Conservation (phyloP, 2,888 invertebrate species). For the Bursaphelenchus okinawaensis region DNA sequence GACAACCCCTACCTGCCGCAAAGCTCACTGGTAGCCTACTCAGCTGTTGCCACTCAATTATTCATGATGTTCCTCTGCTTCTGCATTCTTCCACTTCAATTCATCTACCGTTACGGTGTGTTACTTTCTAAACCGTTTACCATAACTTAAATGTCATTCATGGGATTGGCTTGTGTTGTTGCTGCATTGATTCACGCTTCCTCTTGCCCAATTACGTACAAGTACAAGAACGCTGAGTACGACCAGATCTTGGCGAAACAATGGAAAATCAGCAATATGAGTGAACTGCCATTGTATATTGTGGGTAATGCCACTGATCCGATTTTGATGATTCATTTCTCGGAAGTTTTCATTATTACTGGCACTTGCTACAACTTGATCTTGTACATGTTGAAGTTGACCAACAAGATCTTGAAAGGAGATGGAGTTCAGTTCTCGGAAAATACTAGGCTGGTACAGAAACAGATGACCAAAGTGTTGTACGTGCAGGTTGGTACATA, state of each 20-base stretch:
- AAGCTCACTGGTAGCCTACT: background rate
- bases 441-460: background rate
- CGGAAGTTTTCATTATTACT: background rate
- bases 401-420: background rate
- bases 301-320: background rate
- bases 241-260: background rate
- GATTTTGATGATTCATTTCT: background rate
- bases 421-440: background rate
- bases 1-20: background rate
- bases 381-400: background rate
- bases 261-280: background rate
- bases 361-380: background rate
- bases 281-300: background rate
- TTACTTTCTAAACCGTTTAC: background rate
- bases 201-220: background rate
- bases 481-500: background rate
- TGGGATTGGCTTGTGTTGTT: background rate
- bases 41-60: background rate
- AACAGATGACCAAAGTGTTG: background rate
- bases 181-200: background rate
- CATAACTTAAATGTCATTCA: background rate
- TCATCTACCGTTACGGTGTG: background rate
- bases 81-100: background rate
- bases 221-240: background rate
- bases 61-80: background rate